These are phyloP conservation scores for Pemphigus obesinymphae DNA, from an alignment of 1,140 invertebrate genomes.

Conservation along the genomic window DNA sequence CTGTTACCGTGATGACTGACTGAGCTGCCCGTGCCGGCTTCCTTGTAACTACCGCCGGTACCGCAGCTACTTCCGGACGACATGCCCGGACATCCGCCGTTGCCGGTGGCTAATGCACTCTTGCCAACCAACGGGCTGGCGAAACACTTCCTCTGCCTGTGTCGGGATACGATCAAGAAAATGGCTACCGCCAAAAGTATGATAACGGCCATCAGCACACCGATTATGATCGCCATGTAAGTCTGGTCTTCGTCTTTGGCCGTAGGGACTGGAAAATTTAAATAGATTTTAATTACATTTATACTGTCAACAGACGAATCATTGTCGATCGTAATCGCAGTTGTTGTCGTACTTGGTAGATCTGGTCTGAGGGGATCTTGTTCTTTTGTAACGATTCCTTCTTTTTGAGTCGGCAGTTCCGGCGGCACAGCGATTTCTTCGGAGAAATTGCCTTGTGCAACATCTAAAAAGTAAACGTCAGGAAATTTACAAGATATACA, in stretches of 20 bases:
- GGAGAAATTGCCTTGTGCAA: constrained; percentile 69
- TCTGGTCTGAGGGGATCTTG: not conserved
- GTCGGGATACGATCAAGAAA: constrained; percentile 70
- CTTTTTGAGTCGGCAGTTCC: constrained; percentile 52
- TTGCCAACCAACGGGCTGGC: constrained; percentile 67
- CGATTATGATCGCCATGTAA: constrained; percentile 76
- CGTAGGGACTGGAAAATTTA: constrained; percentile 58
- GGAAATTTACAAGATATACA: not conserved
- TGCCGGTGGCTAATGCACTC: constrained; percentile 44
- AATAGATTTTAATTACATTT: not conserved
- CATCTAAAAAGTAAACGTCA: constrained; percentile 52
- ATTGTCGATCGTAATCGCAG: too few relatives aligned
- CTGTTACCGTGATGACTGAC: constrained; percentile 45
- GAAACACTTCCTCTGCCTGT: constrained; percentile 72
- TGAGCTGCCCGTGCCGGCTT: constrained; percentile 48
- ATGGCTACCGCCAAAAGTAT: constrained; percentile 68
- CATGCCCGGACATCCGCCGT: constrained; percentile 49
- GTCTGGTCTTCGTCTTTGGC: constrained; percentile 67
- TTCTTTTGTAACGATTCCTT: constrained; percentile 45
- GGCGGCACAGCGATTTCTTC: constrained; percentile 55
- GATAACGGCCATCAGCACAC: constrained; percentile 71
- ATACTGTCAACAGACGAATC: too few relatives aligned
- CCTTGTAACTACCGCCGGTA: constrained; percentile 51
- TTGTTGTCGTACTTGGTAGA: not conserved
- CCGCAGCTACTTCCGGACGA: constrained; percentile 54